These are phyloP conservation scores for Chironomus tentans DNA, from an alignment of 2,888 invertebrate genomes.

Conservation along the genomic window DNA sequence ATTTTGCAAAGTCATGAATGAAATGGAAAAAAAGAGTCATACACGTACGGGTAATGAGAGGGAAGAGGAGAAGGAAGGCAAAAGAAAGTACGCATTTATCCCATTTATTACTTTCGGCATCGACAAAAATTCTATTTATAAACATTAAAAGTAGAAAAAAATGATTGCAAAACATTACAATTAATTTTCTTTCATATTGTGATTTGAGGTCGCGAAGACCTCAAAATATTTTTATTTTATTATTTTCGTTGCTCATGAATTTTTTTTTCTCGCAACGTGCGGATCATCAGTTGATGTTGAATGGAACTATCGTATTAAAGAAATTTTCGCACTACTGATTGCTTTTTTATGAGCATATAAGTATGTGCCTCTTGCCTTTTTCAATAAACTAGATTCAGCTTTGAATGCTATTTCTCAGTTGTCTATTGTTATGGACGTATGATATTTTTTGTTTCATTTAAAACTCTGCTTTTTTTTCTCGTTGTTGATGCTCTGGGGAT, in stretches of 20 bases:
- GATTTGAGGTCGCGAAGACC: background rate
- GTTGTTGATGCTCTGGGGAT: background rate
- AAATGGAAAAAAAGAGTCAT: background rate
- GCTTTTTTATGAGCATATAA: background rate
- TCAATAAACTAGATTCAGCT: background rate
- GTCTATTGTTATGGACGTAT: background rate
- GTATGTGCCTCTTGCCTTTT: background rate
- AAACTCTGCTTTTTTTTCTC: no score
- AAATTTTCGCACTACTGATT: background rate
- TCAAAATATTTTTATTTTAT: background rate
- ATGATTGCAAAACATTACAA: background rate
- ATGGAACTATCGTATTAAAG: no score
- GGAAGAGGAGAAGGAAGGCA: background rate
- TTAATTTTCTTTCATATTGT: conserved; percentile 2
- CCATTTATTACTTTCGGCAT: background rate
- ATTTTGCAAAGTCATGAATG: background rate
- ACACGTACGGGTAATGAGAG: background rate
- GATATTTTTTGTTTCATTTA: background rate
- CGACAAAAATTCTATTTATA: background rate
- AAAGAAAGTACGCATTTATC: background rate
- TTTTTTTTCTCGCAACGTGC: no score
- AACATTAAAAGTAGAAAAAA: background rate
- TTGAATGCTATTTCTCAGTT: background rate
- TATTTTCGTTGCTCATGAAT: no score
- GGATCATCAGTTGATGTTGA: no score